Conservation (phyloP, 92 coral and sea anemone genomes). For the Montipora capitata region DNA sequence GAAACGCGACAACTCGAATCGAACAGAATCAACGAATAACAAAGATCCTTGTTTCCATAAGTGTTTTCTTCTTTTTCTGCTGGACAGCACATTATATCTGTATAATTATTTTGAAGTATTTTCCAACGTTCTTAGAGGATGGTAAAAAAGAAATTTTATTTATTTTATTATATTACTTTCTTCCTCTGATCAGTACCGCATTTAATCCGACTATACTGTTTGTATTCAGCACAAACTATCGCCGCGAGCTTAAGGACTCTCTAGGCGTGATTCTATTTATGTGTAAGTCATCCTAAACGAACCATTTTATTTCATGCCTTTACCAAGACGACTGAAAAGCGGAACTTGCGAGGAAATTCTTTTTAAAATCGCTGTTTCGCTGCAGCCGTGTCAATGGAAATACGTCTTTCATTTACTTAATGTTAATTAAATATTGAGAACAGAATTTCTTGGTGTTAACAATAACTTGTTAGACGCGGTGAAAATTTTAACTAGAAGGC, state of each 20-base stretch:
- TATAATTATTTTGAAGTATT: background rate
- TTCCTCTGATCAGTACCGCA: constrained; percentile 5
- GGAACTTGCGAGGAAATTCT: too few species aligned
- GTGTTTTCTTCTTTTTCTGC: background rate
- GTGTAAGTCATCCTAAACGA: background rate
- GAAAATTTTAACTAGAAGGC: too few species aligned
- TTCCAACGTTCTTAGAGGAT: background rate
- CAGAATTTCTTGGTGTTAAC: too few species aligned
- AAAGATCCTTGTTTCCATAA: background rate
- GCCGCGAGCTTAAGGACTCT: constrained; percentile 42
- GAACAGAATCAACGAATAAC: background rate
- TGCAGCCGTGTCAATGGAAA: too few species aligned
- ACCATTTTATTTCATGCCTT: too few species aligned
- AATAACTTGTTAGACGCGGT: too few species aligned
- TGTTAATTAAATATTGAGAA: too few species aligned
- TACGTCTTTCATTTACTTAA: too few species aligned
- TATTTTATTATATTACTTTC: background rate
- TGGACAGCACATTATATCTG: constrained; percentile 1
- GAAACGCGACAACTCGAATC: background rate
- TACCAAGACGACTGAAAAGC: too few species aligned
- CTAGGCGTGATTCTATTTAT: background rate
- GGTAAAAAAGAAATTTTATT: background rate
- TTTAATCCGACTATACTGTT: constrained; percentile 62
- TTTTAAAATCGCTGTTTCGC: too few species aligned
- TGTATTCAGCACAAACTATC: constrained; percentile 63